Evolutionary conservation across 37 sponge, comb jelly and placozoan genomes (phyloP).

Genomic region (Dysidea cf. avara): DNA sequence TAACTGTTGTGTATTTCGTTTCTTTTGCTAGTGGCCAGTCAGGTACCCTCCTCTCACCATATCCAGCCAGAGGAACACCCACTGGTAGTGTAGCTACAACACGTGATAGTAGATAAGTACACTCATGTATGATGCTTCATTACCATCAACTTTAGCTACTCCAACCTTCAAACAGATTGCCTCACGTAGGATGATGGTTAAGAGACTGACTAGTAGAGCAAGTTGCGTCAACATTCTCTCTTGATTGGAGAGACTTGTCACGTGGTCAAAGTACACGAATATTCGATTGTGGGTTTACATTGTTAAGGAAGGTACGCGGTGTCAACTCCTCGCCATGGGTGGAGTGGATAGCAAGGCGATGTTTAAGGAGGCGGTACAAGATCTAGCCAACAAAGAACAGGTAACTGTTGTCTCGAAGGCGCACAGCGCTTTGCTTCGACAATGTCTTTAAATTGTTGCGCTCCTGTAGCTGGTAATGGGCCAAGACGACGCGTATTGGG

Average conservation of each 20-base stretch:
- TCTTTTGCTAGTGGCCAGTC: conserved; percentile 39
- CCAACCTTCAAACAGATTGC: conserved; percentile 14
- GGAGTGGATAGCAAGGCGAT: conserved; percentile 69
- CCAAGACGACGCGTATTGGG: conserved; percentile 81
- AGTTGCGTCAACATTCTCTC: too few relatives aligned
- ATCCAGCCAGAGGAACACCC: conserved; percentile 39
- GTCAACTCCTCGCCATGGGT: conserved; percentile 61
- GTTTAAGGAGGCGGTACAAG: conserved; percentile 71
- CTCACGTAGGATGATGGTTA: too few relatives aligned
- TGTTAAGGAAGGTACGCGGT: too few relatives aligned
- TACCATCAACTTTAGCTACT: conserved; percentile 48
- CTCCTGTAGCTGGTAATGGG: conserved; percentile 62
- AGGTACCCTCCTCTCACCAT: conserved; percentile 6
- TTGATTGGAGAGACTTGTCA: too few relatives aligned
- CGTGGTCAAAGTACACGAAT: too few relatives aligned
- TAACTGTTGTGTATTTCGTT: conserved; percentile 37
- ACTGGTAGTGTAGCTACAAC: conserved; percentile 36
- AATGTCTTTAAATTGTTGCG: neutral
- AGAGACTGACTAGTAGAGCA: too few relatives aligned
- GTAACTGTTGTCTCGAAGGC: conserved; percentile 3
- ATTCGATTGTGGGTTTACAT: too few relatives aligned
- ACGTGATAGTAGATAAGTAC: too few relatives aligned
- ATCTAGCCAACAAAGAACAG: conserved; percentile 66
- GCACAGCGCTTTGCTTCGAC: neutral
- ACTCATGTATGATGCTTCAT: neutral